Evolutionary conservation across 2,888 invertebrate species (phyloP).

Genomic region (Holacanthella duospinosa): DNA sequence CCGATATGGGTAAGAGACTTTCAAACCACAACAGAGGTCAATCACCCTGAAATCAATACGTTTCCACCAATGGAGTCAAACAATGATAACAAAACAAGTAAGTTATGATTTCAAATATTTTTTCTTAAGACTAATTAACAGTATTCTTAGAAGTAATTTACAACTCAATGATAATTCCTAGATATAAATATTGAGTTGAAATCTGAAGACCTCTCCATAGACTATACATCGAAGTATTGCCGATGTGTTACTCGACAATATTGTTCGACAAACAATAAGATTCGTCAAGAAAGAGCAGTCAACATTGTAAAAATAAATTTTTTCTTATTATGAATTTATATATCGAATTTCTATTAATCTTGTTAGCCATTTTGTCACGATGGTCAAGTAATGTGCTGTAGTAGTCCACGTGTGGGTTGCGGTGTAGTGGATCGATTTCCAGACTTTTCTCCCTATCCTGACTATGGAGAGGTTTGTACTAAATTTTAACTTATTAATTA

Average conservation of each 20-base stretch:
- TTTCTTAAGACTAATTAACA: no score
- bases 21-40: no score
- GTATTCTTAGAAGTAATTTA: no score
- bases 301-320: constrained; percentile 26
- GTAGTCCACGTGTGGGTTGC: constrained; percentile 33
- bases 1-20: no score
- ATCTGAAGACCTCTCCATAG: constrained; percentile 21
- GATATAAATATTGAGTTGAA: constrained; percentile 12
- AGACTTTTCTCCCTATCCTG: constrained; percentile 34
- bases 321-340: not conserved
- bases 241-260: constrained; percentile 31
- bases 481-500: constrained; percentile 2
- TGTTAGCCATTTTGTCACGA: constrained; percentile 30
- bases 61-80: no score
- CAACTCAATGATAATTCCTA: no score
- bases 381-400: constrained; percentile 36
- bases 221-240: constrained; percentile 32
- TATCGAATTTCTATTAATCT: not conserved
- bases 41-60: no score
- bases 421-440: constrained; percentile 35
- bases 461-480: constrained; percentile 34
- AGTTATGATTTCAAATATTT: no score
- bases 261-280: constrained; percentile 25
- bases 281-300: constrained; percentile 25
- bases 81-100: no score